phyloP scores from a whole-genome alignment of 2,888 invertebrate species.

The Agrilus mali region DNA sequence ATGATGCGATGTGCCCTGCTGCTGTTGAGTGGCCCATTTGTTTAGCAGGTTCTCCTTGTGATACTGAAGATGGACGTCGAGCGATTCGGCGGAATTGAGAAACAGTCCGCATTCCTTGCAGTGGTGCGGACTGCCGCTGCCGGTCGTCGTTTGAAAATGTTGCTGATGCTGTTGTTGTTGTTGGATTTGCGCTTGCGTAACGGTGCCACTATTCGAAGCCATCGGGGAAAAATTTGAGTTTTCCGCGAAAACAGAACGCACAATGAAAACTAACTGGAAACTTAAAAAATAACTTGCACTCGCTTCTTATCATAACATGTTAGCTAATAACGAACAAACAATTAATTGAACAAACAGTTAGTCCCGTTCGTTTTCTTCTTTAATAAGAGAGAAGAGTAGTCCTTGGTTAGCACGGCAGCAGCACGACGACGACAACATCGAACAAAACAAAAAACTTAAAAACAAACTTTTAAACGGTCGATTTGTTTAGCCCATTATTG shows the following conservation, averaged over 20 bases:
- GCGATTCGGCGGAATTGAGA: conserved; percentile 62
- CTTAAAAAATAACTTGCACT: conserved; percentile 31
- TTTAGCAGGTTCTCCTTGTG: conserved; percentile 64
- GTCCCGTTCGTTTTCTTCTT: conserved; percentile 27
- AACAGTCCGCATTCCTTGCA: conserved; percentile 66
- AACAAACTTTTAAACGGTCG: conserved; percentile 8
- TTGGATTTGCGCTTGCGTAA: conserved; percentile 13
- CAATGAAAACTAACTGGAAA: conserved; percentile 26
- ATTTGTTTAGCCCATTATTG: conserved; percentile 27
- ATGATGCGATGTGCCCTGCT: conserved; percentile 31
- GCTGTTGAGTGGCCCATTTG: conserved; percentile 62
- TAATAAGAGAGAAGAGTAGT: too few species aligned
- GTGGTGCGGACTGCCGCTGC: conserved; percentile 44
- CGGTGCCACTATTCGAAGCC: conserved; percentile 25
- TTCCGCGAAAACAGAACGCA: conserved; percentile 15
- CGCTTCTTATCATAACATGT: conserved; percentile 35
- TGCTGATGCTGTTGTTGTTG: conserved; percentile 22
- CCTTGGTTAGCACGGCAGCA: too few species aligned
- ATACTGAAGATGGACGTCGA: conserved; percentile 69
- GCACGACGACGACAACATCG: background rate
- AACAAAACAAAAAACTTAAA: conserved; percentile 20
- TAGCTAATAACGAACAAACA: too few species aligned
- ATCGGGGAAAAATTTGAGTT: conserved; percentile 21
- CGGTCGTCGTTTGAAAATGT: conserved; percentile 24
- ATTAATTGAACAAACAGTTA: too few species aligned